Percentiles rank a stretch among this genome's conserved stretches.
phyloP scores from a whole-genome alignment of 2,797 vertebrate species.

The Tinamus major region DNA sequence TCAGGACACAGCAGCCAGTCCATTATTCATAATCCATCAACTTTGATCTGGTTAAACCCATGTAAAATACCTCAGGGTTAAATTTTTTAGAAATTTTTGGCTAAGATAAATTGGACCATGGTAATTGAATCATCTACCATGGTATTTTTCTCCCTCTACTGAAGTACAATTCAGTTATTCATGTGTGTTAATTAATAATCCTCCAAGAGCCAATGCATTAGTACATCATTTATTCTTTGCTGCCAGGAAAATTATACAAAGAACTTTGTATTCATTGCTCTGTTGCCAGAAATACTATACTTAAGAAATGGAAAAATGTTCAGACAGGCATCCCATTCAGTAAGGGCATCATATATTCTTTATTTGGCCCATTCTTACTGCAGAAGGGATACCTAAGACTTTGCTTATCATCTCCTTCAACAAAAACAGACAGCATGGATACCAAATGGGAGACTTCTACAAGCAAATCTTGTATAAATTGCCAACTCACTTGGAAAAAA shows the following conservation, averaged over 20 bases:
- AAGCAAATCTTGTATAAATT: slow-evolving; percentile 1
- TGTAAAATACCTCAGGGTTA: background rate
- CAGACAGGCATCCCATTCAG: slow-evolving; percentile 13
- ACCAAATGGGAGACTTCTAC: background rate
- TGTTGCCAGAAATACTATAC: slow-evolving; percentile 36
- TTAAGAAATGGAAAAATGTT: background rate
- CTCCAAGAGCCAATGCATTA: slow-evolving; percentile 37
- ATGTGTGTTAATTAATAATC: slow-evolving; percentile 55
- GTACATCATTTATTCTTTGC: slow-evolving; percentile 29
- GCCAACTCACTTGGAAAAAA: background rate
- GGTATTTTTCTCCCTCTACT: background rate
- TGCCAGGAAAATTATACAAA: slow-evolving; percentile 56
- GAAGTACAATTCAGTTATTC: slow-evolving; percentile 53
- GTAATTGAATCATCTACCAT: background rate
- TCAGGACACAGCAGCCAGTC: background rate
- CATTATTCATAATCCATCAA: background rate
- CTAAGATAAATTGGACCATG: background rate
- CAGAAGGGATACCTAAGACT: background rate
- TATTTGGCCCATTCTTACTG: background rate
- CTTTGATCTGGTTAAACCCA: background rate
- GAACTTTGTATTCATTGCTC: slow-evolving; percentile 32
- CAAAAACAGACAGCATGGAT: background rate
- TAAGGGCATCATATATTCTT: background rate
- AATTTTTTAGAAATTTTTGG: background rate
- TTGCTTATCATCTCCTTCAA: slow-evolving; percentile 20